Conservation (phyloP, 2,888 invertebrate genomes). For the Limnephilus marmoratus region DNA sequence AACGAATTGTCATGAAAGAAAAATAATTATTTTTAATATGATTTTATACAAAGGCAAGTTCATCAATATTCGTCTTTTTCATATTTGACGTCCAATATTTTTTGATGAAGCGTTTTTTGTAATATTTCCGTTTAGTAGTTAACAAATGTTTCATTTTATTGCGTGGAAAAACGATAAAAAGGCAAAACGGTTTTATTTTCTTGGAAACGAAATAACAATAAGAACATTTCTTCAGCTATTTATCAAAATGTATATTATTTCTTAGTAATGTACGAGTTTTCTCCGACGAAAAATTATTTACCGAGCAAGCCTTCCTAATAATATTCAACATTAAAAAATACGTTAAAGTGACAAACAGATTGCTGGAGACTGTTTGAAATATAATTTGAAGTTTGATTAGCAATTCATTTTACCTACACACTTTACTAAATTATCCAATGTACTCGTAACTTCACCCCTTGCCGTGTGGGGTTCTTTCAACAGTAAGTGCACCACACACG, state of each 20-base stretch:
- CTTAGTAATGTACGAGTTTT: neutral
- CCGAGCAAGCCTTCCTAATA: neutral
- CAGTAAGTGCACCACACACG: too few relatives aligned
- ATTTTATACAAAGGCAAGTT: neutral
- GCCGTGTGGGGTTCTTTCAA: too few relatives aligned
- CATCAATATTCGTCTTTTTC: neutral
- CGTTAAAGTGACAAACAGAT: neutral
- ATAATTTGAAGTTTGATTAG: neutral
- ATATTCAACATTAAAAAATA: neutral
- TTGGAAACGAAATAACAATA: neutral
- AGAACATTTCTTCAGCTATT: neutral
- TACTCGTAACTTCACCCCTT: too few relatives aligned
- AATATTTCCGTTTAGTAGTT: neutral
- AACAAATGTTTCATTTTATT: neutral
- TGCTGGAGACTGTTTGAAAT: neutral
- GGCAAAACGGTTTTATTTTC: neutral
- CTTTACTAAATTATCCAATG: too few relatives aligned
- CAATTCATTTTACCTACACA: neutral
- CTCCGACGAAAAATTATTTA: neutral
- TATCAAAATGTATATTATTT: neutral
- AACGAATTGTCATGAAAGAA: neutral
- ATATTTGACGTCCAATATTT: slow-evolving; percentile 7
- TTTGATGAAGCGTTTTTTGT: neutral
- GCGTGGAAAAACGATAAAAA: neutral
- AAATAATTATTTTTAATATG: neutral